A percentile compares a stretch with the other conserved stretches of the same genome.
These are phyloP conservation scores for Tapirus indicus DNA, from an alignment of 2,797 vertebrate genomes.

Conservation along the genomic window DNA sequence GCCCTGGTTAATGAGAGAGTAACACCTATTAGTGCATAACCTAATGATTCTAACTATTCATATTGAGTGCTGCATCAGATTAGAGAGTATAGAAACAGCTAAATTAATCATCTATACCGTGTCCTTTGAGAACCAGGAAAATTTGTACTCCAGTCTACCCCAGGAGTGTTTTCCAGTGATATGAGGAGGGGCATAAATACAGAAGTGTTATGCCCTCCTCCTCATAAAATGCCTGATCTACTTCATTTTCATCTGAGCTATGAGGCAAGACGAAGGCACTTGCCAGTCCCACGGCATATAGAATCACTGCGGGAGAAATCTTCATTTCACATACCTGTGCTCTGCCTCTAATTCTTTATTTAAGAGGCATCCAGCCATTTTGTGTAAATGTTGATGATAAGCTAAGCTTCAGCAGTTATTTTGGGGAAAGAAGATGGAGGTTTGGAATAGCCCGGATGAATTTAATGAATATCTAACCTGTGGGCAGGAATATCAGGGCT, in stretches of 20 bases:
- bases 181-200: slow-evolving; percentile 80
- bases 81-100: slow-evolving; percentile 75
- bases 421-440: slow-evolving; percentile 65
- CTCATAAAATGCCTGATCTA: slow-evolving; percentile 79
- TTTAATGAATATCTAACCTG: slow-evolving; percentile 79
- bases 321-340: slow-evolving; percentile 61
- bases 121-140: slow-evolving; percentile 69
- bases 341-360: slow-evolving; percentile 62
- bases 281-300: slow-evolving; percentile 43
- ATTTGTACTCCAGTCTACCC: slow-evolving; percentile 69
- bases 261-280: slow-evolving; percentile 75
- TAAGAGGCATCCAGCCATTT: slow-evolving; percentile 72
- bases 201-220: slow-evolving; percentile 72
- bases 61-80: slow-evolving; percentile 60
- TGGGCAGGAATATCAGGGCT: slow-evolving; percentile 67
- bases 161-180: slow-evolving; percentile 58
- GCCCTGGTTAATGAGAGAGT: slow-evolving; percentile 43
- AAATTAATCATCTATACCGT: slow-evolving; percentile 80
- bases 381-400: slow-evolving; percentile 76
- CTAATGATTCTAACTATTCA: slow-evolving; percentile 65
- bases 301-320: slow-evolving; percentile 71
- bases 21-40: not conserved
- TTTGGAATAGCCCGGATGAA: slow-evolving; percentile 60
- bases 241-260: slow-evolving; percentile 82
- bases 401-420: slow-evolving; percentile 69